Percentiles rank a stretch among this genome's conserved stretches.
These are phyloP conservation scores for Aphelenchoides avenae DNA, from an alignment of 1,140 invertebrate species.

Conservation along the genomic window DNA sequence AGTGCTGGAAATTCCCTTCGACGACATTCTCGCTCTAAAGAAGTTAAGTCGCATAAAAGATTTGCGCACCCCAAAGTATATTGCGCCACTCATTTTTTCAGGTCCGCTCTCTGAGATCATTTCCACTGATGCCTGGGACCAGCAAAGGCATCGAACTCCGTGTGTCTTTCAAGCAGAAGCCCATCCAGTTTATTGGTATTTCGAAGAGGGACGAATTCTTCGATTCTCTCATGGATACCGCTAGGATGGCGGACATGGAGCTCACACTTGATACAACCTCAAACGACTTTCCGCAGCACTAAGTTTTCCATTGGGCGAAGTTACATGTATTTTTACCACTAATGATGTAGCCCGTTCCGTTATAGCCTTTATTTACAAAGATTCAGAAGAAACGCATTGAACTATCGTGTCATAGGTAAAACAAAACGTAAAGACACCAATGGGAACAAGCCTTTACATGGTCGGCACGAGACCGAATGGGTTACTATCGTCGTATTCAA, in stretches of 20 bases:
- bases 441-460: too few relatives aligned
- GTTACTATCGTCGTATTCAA: too few relatives aligned
- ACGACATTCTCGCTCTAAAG: slow-evolving; percentile 8
- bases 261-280: slow-evolving; percentile 2
- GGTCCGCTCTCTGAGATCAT: slow-evolving; percentile 13
- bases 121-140: slow-evolving; percentile 1
- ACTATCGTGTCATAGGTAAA: too few relatives aligned
- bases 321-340: background rate
- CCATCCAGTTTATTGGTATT: slow-evolving; percentile 23
- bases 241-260: slow-evolving; percentile 23
- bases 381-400: background rate
- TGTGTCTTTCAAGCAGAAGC: slow-evolving; percentile 6
- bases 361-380: background rate
- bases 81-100: background rate
- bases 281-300: background rate
- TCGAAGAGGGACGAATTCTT: slow-evolving; percentile 26
- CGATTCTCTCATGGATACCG: slow-evolving; percentile 24
- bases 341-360: background rate
- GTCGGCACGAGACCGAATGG: too few relatives aligned
- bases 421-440: too few relatives aligned
- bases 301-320: background rate
- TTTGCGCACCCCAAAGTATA: background rate
- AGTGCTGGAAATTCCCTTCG: slow-evolving; percentile 13
- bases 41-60: slow-evolving; percentile 7
- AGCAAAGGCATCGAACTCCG: slow-evolving; percentile 18